These are phyloP conservation scores for Coecobrya sp. DNA, from an alignment of 2,888 invertebrate species.

Conservation along the genomic window DNA sequence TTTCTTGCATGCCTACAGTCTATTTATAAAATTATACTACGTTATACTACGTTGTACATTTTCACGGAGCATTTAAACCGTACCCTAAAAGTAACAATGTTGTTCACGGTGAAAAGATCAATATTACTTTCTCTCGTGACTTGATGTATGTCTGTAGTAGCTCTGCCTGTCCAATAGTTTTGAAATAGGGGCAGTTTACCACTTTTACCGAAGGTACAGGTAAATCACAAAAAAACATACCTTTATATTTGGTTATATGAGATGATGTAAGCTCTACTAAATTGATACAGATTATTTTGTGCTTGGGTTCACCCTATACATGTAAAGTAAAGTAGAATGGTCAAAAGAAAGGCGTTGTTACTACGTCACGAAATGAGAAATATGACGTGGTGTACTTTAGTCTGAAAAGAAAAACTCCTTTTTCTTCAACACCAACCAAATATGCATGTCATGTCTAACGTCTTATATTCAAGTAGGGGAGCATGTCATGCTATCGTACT, in stretches of 20 bases:
- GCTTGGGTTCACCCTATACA: neutral
- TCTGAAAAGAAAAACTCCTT: neutral
- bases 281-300: neutral
- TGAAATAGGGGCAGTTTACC: neutral
- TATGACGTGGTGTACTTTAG: neutral
- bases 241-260: neutral
- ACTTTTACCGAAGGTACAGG: neutral
- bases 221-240: constrained; percentile 30
- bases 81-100: constrained; percentile 8
- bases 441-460: too few relatives aligned
- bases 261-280: neutral
- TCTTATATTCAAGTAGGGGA: too few relatives aligned
- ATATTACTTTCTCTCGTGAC: constrained; percentile 6
- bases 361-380: neutral
- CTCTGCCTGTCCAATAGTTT: neutral
- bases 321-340: neutral
- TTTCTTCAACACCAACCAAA: neutral
- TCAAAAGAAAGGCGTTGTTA: neutral
- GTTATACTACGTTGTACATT: neutral
- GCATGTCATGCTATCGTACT: too few relatives aligned
- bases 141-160: neutral
- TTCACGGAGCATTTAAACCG: neutral
- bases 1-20: constrained; percentile 62
- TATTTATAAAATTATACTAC: constrained; percentile 46
- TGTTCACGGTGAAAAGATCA: constrained; percentile 52